Conservation (phyloP, 2,113 vertebrate genomes). For the Megaceryle torquata region DNA sequence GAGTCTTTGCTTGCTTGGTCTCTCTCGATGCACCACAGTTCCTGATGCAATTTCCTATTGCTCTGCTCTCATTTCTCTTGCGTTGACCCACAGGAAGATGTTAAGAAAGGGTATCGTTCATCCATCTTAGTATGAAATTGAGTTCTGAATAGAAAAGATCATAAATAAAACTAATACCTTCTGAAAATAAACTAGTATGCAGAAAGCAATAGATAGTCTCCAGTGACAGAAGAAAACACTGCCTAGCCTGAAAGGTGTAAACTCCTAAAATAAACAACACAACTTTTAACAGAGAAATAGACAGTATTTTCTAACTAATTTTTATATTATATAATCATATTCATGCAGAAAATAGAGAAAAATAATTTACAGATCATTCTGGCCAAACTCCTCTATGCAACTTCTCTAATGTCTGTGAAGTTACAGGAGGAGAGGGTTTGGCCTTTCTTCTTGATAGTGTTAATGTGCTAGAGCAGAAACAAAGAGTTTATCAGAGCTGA, state of each 20-base stretch:
- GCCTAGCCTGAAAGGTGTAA: neutral
- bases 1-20: neutral
- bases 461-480: neutral
- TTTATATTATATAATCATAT: neutral
- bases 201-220: neutral
- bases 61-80: neutral
- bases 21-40: neutral
- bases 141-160: neutral
- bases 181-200: neutral
- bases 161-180: neutral
- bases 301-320: neutral
- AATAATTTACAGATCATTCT: neutral
- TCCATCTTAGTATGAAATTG: neutral
- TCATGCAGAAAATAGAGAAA: neutral
- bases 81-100: neutral
- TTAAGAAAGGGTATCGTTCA: neutral
- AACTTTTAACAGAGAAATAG: neutral
- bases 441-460: neutral
- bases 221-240: neutral
- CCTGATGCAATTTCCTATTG: neutral
- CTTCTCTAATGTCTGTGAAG: neutral
- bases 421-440: neutral
- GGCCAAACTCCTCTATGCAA: neutral
- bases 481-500: neutral
- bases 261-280: neutral